Evolutionary conservation across 2,888 invertebrate genomes (phyloP).

Genomic region (Epistrophe eligans): DNA sequence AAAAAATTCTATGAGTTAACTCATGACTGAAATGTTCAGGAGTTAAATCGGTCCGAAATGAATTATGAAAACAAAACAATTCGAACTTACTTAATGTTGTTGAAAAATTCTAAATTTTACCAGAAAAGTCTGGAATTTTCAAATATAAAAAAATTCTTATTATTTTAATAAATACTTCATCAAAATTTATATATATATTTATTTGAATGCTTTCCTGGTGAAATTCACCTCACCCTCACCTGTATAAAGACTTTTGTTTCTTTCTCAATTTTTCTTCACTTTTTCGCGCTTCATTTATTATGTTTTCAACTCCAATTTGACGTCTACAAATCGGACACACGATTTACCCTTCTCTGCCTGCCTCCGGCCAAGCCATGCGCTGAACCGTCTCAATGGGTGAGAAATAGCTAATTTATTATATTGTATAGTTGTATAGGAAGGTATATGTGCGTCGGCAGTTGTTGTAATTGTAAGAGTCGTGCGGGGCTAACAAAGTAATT

Average conservation of each 20-base stretch:
- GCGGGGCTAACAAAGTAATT: slow-evolving; percentile 74
- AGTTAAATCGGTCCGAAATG: too few relatives aligned
- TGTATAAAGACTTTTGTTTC: slow-evolving; percentile 53
- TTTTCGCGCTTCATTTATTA: slow-evolving; percentile 75
- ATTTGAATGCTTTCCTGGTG: not conserved
- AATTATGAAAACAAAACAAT: too few relatives aligned
- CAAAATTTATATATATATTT: too few relatives aligned
- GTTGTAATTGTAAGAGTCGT: not conserved
- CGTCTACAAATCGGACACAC: slow-evolving; percentile 74
- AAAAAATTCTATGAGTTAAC: too few relatives aligned
- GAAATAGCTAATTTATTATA: slow-evolving; percentile 36
- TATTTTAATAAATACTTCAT: too few relatives aligned
- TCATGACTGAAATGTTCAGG: too few relatives aligned
- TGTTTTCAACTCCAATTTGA: slow-evolving; percentile 75
- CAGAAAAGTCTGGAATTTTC: too few relatives aligned
- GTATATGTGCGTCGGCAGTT: not conserved
- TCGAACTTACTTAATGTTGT: too few relatives aligned
- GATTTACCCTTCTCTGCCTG: slow-evolving; percentile 38
- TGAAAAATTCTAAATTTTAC: too few relatives aligned
- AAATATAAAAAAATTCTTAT: too few relatives aligned
- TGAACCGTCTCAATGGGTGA: not conserved
- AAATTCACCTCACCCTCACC: slow-evolving; percentile 37
- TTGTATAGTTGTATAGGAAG: not conserved
- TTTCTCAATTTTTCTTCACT: slow-evolving; percentile 27
- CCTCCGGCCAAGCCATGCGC: too few relatives aligned